phyloP scores from a whole-genome alignment of 2,888 invertebrate species.

The Copidosoma aretas region DNA sequence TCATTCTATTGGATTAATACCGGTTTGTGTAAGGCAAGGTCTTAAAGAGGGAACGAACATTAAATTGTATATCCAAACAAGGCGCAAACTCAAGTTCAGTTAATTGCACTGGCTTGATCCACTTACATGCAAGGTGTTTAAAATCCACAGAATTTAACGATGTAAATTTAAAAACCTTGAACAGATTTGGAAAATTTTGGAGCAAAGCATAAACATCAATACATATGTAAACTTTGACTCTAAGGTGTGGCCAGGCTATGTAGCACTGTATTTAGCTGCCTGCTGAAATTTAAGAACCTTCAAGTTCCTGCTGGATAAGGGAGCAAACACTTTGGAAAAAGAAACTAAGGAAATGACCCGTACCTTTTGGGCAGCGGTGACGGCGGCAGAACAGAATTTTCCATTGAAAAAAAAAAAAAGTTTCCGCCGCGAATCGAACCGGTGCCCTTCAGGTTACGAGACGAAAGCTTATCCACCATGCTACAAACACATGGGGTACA shows the following conservation, averaged over 20 bases:
- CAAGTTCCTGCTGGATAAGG: background rate
- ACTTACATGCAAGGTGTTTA: background rate
- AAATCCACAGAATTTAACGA: too few relatives aligned
- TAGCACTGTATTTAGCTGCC: slow-evolving; percentile 16
- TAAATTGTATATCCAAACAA: background rate
- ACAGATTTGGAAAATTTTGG: background rate
- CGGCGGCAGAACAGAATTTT: too few relatives aligned
- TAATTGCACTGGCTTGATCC: background rate
- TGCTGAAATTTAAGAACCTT: slow-evolving; percentile 2
- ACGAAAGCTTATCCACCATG: too few relatives aligned
- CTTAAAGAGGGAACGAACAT: background rate
- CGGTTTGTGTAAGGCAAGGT: background rate
- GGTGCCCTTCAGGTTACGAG: too few relatives aligned
- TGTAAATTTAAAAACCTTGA: too few relatives aligned
- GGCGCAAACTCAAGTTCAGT: background rate
- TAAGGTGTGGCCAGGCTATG: slow-evolving; percentile 3
- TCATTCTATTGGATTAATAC: slow-evolving; percentile 1
- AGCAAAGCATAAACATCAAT: background rate
- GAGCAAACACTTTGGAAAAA: slow-evolving; percentile 1
- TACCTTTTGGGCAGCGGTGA: too few relatives aligned
- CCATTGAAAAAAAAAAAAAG: too few relatives aligned
- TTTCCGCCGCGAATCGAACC: too few relatives aligned
- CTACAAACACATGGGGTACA: too few relatives aligned
- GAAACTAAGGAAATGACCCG: slow-evolving; percentile 1
- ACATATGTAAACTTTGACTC: background rate